These are phyloP conservation scores for Polyploca ridens DNA, from an alignment of 2,888 invertebrate genomes.

Conservation along the genomic window DNA sequence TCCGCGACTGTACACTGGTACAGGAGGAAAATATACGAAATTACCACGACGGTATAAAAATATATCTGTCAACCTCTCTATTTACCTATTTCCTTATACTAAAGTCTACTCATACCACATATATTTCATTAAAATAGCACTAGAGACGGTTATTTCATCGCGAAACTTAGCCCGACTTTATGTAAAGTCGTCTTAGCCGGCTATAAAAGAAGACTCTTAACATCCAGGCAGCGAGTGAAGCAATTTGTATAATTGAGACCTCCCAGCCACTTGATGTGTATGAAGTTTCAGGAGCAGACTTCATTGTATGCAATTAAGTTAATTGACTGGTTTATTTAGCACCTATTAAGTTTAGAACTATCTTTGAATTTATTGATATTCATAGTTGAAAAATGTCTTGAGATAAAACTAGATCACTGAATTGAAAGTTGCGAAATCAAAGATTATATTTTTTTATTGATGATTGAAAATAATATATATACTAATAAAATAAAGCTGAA, in stretches of 20 bases:
- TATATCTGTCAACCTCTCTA: too few species aligned
- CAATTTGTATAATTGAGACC: conserved; percentile 21
- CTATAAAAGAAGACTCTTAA: conserved; percentile 11
- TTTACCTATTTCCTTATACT: not conserved
- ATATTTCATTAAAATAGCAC: not conserved
- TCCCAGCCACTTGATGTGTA: conserved; percentile 3
- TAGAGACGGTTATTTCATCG: conserved; percentile 3
- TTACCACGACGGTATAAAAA: too few species aligned
- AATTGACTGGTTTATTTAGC: conserved; percentile 27
- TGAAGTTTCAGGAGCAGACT: conserved; percentile 11
- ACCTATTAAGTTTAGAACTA: conserved; percentile 16
- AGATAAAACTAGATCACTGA: not conserved
- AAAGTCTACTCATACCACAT: not conserved
- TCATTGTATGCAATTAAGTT: conserved; percentile 21
- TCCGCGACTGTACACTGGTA: too few species aligned
- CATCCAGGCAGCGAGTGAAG: conserved; percentile 13
- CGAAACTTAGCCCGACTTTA: conserved; percentile 1
- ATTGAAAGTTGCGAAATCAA: not conserved
- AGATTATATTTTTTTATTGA: not conserved
- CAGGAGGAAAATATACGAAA: too few species aligned
- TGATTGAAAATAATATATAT: too few species aligned
- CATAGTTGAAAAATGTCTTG: not conserved
- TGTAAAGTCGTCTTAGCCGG: not conserved
- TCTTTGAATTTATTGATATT: conserved; percentile 15
- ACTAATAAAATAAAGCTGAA: too few species aligned